Evolutionary conservation across 2,113 vertebrate species (phyloP).

Genomic region (Ophthalmolycus amberensis): DNA sequence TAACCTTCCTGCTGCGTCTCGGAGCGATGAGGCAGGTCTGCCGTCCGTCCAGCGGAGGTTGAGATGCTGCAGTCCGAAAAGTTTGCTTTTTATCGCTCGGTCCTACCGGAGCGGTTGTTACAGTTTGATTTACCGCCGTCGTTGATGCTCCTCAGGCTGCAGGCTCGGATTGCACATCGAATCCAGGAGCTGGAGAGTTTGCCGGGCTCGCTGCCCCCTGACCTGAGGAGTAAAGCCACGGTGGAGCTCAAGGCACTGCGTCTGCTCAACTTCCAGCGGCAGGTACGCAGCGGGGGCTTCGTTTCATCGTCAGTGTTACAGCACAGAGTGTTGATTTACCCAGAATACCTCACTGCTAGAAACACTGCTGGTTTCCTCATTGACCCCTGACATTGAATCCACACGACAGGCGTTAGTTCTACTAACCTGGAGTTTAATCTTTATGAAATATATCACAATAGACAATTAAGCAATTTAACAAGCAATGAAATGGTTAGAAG

Average conservation of each 20-base stretch:
- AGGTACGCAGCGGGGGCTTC: constrained; percentile 81
- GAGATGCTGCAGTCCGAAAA: neutral
- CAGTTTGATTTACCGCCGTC: neutral
- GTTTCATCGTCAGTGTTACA: neutral
- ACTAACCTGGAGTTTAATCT: neutral
- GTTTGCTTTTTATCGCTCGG: neutral
- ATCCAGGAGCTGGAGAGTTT: constrained; percentile 98
- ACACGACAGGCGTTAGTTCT: neutral
- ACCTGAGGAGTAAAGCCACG: constrained; percentile 96
- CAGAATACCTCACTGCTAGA: neutral
- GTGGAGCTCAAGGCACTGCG: constrained; percentile 97
- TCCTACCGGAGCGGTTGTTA: neutral
- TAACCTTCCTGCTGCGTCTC: too few species aligned
- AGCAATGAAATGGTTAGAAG: neutral
- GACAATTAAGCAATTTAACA: neutral
- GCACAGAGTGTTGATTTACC: neutral
- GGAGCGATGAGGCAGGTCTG: too few species aligned
- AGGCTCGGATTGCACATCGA: constrained; percentile 97
- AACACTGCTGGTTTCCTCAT: neutral
- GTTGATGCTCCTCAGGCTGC: constrained; percentile 83
- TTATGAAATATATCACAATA: neutral
- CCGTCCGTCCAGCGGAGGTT: neutral
- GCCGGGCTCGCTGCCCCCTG: constrained; percentile 94
- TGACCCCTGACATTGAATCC: neutral
- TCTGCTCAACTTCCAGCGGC: constrained; percentile 96